Conservation (phyloP, 2,113 vertebrate species). For the Butorides virescens region DNA sequence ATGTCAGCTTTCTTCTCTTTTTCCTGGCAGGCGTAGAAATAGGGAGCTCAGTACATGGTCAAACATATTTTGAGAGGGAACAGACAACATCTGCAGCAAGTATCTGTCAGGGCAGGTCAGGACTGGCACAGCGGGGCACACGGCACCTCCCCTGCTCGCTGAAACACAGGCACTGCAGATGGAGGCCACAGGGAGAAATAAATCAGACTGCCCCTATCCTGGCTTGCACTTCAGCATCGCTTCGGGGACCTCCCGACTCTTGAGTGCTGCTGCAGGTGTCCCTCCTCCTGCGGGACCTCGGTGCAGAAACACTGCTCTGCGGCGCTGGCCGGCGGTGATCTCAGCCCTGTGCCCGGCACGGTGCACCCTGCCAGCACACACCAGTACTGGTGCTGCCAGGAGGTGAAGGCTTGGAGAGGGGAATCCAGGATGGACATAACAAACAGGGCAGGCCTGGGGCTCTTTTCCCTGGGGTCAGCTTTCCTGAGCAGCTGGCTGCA, state of each 20-base stretch:
- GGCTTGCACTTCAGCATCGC: accelerated
- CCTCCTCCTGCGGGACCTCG: accelerated
- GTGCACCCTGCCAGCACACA: not conserved
- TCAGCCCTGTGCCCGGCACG: not conserved
- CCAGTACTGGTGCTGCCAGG: not conserved
- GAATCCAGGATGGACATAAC: not conserved
- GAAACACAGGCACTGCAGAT: not conserved
- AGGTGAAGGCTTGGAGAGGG: not conserved
- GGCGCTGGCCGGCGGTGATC: accelerated
- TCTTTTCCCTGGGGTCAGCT: not conserved
- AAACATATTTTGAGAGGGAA: not conserved
- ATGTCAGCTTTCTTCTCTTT: not conserved
- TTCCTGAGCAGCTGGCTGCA: not conserved
- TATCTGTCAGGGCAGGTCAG: not conserved
- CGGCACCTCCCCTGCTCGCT: not conserved
- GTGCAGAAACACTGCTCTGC: not conserved
- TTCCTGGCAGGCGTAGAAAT: not conserved
- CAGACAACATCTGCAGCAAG: not conserved
- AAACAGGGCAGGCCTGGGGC: not conserved
- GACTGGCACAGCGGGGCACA: not conserved
- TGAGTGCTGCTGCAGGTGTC: not conserved
- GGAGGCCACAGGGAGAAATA: not conserved
- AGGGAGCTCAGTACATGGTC: not conserved
- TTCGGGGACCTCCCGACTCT: accelerated
- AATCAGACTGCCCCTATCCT: not conserved